Evolutionary conservation across 1,140 invertebrate species (phyloP).

Genomic region (Scaptomyza graminum): DNA sequence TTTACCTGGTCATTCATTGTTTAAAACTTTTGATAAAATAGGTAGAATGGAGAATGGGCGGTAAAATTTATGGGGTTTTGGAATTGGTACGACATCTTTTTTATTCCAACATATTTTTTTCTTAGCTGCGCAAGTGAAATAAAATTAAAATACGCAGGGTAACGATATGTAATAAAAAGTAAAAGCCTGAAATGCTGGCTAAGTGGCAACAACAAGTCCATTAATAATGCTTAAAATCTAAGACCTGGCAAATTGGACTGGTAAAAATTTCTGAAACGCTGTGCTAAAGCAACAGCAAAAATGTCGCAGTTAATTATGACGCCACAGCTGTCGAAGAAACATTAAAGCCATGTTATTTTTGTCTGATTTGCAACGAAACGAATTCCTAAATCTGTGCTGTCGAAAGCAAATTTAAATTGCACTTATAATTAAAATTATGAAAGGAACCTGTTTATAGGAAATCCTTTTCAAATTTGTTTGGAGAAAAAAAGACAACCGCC

Average conservation of each 20-base stretch:
- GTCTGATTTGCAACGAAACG: no score
- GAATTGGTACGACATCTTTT: no score
- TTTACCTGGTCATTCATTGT: no score
- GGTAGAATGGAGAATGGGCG: no score
- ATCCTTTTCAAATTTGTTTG: no score
- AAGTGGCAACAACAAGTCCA: conserved; percentile 32
- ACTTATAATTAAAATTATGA: no score
- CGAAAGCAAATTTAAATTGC: no score
- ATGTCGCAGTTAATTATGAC: conserved; percentile 77
- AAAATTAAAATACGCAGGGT: conserved; percentile 46
- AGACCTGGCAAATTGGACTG: conserved; percentile 79
- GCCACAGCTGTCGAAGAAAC: conserved; percentile 48
- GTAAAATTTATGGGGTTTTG: no score
- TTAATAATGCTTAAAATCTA: conserved; percentile 81
- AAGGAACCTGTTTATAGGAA: no score
- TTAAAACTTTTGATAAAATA: no score
- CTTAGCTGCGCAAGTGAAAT: conserved; percentile 2
- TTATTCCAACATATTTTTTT: neutral
- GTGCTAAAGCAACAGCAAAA: conserved; percentile 51
- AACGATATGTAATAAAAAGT: conserved; percentile 53
- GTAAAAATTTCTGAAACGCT: conserved; percentile 45
- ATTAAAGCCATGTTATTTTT: conserved; percentile 3
- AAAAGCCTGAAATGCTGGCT: conserved; percentile 31
- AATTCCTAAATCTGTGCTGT: no score
- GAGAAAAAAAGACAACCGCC: no score